Evolutionary conservation across 1,140 invertebrate species (phyloP), one percentile per base, ranked within the genome.

Genomic region (fruit fly (Drosophila melanogaster)): DNA sequence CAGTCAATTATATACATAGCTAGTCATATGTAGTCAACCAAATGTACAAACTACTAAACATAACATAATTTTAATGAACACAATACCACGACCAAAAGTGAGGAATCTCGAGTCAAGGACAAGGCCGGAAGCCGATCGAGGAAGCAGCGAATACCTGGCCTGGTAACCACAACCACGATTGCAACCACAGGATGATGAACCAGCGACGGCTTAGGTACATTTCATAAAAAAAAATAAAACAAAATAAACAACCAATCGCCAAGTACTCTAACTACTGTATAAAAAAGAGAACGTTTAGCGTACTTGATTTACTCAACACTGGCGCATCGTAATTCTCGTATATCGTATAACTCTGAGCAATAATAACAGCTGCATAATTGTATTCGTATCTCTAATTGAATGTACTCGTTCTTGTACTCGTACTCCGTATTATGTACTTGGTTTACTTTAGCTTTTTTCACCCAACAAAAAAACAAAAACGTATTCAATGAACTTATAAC

Each of bases 291-390:
- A 41, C 79, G 75, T 72, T 73, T 86, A 86, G 83, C 75, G 79
- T 86, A 86, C 41, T 67, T 66, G 35, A 66, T 50, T 66, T 66
- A 66, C 50, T 47, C 40, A 69, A 70, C 33, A 64, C 58, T 85
- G 81, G 79, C 83, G 81, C 78, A 81, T 85, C 81, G 78, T 85
- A 86, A 58, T 56, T 81, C 79, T 83, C 79, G 84, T 86, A 89
- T 72, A 57, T 87, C 65, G 81, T 86, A 87, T 79, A 78, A 76
- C 41, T 87, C 83, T 83, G 79, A 86, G 70, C 83, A 86, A 81
- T 78, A 87, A 86, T 83, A 62, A 26, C 54, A 70, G 72, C 73
- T 53, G 60, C 69, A 55, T 72, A 72, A 71, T 56, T 61, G 56
- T 74, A 79, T 51, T 74, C 54, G 65, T 61, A 76, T 70, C 49